Base-by-base conservation (phyloP, 2,113 vertebrate species). In the Cervus canadensis region DNA sequence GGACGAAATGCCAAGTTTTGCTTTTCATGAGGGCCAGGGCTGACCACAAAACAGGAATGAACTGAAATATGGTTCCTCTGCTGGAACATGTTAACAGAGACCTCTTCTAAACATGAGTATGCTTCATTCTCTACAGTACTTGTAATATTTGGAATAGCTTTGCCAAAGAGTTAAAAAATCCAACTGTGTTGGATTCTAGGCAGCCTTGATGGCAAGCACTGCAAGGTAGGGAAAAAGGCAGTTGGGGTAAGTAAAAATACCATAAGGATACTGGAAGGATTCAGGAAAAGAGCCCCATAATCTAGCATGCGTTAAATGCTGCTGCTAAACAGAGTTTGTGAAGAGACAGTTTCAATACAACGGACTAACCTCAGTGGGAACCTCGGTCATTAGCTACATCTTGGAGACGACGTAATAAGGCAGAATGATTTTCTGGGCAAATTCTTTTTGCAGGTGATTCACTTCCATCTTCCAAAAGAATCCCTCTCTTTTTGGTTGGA, bases 381-480 rank as follows among this genome's bases (percentile, higher is more conserved):
- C 99, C 99, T 76, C 99, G 98, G 98, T 99, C 99, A 2, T 99
- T 99, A 0, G 99, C 99, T 40, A 99, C 99, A 0, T 99, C 99
- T 97, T 99, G 99, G 0, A 99, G 99, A 10, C 99, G 99, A 50
- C 99, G 98, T 3, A 99, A 14, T 59, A 99, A 98, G 43, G 99
- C 99, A 0, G 99, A 99, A 96, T 99, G 99, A 71, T 99, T 99
- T 98, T 99, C 99, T 13, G 99, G 99, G 93, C 99, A 99, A 19
- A 99, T 98, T 1, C 99, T 98, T 98, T 99, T 99, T 28, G 99
- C 99, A 8, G 99, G 99, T 2, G 99, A 99, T 28, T 99, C 99
- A 48, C 93, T 98, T 62, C 98, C 99, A 3, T 99, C 99, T 52
- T 99, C 99, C 74, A 99, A 71, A 36, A 99, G 97, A 93, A 99